These are phyloP conservation scores for Leguminivora glycinivorella DNA, from an alignment of 1,140 invertebrate species.

Conservation along the genomic window DNA sequence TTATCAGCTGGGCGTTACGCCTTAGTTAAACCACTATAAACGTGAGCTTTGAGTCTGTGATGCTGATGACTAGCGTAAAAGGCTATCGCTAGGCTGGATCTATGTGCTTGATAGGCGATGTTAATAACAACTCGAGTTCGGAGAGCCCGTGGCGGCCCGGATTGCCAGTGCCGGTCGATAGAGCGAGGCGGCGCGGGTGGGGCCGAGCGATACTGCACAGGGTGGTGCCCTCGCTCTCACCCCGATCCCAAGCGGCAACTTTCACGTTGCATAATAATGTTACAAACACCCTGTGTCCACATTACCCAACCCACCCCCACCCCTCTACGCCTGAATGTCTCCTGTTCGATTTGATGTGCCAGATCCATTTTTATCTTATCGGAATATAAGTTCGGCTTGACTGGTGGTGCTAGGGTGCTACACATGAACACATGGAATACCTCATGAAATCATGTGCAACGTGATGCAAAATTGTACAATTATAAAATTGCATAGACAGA, in stretches of 20 bases:
- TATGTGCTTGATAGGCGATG: neutral
- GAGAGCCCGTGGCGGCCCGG: conserved; percentile 54
- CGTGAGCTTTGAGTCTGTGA: neutral
- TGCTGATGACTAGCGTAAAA: neutral
- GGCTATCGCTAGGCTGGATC: neutral
- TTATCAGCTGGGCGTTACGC: neutral
- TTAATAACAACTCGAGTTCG: conserved; percentile 39
- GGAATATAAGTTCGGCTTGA: neutral
- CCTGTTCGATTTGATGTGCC: conserved; percentile 27
- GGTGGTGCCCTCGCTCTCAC: conserved; percentile 63
- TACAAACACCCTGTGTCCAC: conserved; percentile 44
- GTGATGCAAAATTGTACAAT: too few relatives aligned
- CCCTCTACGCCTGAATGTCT: conserved; percentile 7
- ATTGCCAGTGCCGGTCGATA: conserved; percentile 72
- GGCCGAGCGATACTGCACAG: conserved; percentile 67
- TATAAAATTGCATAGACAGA: too few relatives aligned
- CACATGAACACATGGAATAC: too few relatives aligned
- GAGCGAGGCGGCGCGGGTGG: conserved; percentile 74
- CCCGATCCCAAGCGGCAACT: conserved; percentile 49
- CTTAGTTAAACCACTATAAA: neutral
- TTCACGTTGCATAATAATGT: conserved; percentile 67
- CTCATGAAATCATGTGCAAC: too few relatives aligned
- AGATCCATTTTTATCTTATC: conserved; percentile 23
- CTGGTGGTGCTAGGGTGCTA: neutral
- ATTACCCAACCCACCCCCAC: conserved; percentile 24